Base-by-base conservation (phyloP, 2,888 invertebrate species). In the Spatulosminthurus flaviceps region DNA sequence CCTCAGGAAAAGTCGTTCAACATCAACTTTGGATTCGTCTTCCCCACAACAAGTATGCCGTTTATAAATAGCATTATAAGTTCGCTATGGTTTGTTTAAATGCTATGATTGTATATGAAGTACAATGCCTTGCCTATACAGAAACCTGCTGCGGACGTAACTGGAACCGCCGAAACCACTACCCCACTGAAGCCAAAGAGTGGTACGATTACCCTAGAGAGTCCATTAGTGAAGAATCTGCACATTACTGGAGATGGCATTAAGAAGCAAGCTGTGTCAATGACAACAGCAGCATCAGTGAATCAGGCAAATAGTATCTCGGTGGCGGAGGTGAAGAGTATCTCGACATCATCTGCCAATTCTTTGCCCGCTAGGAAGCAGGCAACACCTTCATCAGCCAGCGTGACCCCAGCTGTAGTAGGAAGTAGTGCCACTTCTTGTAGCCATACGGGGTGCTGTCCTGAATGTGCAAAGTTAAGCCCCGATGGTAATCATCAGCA, bases 1-100 rank as follows among this genome's bases (percentile, higher is more conserved):
- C 70, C 82, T 85, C 79, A 80, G 84, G 72, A 85, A 85, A 76
- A 84, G 84, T 79, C 83, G 84, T 60, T 85, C 85, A 78, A 84
- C 85, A 70, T 84, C 85, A 26, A 85, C 84, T 9, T 69, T 85
- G 24, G 85, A 85, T 69, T 83, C 85, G 72, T 74, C 84, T 66
- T 64, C 80, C 13, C 82, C 81, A 64, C 82, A 79, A 79, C 82
- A 75, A 71, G 83, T 81, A 72, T 26, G 73, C 28, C 64, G 13
- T 34, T 28, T 34, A 71, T 71, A 34, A 9, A 19, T 34, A 7
- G n/a, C 29, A 71, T 71, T 71, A 67, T 21, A n/a, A n/a, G n/a
- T n/a, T n/a, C n/a, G n/a, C n/a, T n/a, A n/a, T n/a, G n/a, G n/a
- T n/a, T n/a, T n/a, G n/a, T n/a, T n/a, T n/a, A n/a, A n/a, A n/a